Evolutionary conservation across 2,113 vertebrate genomes (phyloP), one percentile per base, ranked within the genome.

Genomic region (Camelus dromedarius): DNA sequence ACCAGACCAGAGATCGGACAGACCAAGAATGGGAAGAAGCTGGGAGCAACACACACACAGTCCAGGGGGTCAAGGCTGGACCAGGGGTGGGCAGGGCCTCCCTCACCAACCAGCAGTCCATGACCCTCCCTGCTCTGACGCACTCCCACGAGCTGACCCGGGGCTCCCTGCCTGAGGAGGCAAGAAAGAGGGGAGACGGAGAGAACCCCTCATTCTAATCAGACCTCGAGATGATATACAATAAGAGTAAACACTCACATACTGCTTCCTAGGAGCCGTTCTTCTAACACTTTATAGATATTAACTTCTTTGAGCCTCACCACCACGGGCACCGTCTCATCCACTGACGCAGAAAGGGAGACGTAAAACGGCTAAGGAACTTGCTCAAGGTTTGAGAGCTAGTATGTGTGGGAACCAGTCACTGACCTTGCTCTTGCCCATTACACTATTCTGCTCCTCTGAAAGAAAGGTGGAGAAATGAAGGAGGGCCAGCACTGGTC

Each of bases 11-110:
- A 89, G 60, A 58, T 22, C 12, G 5, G 46, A 60, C 1, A 83
- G 16, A 76, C 64, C 15, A 42, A 22, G 30, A 72, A n/a, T 15
- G 32, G 76, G 26, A 1, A 22, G 62, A 60, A 85, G 35, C 35
- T 12, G 3, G 22, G 54, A 69, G 10, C 12, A 19, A 38, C 1
- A 4, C 3, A 9, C 3, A 9, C 42, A 54, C 1, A 56, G 62
- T 24, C 60, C 16, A 38, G 50, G 32, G 24, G 1, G 13, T 20
- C 38, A 60, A 58, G 46, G 14, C 14, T 2, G 30, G 72, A 18
- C 58, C 6, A 62, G 14, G 46, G 1, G 11, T 11, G 3, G n/a
- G 32, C 38, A 73, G 38, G 14, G 22, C 20, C 26, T 75, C 26
- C 9, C 3, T 50, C 58, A 75, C 19, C 19, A 81, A 67, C 22